These are phyloP conservation scores for Hyles vespertilio DNA, from an alignment of 1,140 invertebrate genomes.

Conservation along the genomic window DNA sequence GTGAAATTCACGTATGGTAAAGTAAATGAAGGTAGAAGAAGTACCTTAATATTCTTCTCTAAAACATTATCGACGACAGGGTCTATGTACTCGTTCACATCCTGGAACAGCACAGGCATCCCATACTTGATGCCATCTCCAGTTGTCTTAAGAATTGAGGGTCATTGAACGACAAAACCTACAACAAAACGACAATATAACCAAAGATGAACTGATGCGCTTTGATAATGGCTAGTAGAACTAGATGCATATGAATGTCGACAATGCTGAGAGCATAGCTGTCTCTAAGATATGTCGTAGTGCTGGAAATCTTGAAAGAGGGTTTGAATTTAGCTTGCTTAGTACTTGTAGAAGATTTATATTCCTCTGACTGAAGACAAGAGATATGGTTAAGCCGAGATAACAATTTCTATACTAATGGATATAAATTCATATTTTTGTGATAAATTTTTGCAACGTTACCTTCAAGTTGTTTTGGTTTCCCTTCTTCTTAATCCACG, in stretches of 20 bases:
- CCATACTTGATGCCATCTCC: slow-evolving; percentile 94
- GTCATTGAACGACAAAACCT: slow-evolving; percentile 88
- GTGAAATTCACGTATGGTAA: too few relatives aligned
- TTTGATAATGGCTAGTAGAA: too few relatives aligned
- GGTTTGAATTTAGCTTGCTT: too few relatives aligned
- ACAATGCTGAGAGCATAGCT: too few relatives aligned
- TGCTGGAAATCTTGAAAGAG: too few relatives aligned
- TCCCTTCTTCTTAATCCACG: slow-evolving; percentile 92
- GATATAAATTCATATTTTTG: background rate
- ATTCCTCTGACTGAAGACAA: too few relatives aligned
- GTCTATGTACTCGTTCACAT: slow-evolving; percentile 94
- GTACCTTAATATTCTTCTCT: slow-evolving; percentile 89
- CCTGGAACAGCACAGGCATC: slow-evolving; percentile 89
- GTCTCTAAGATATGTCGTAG: too few relatives aligned
- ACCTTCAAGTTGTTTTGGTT: slow-evolving; percentile 87
- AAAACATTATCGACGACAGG: slow-evolving; percentile 92
- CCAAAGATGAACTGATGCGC: too few relatives aligned
- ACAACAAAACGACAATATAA: background rate
- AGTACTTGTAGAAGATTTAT: too few relatives aligned
- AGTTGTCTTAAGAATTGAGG: slow-evolving; percentile 89
- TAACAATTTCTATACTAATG: background rate
- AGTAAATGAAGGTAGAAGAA: background rate
- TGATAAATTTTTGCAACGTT: slow-evolving; percentile 2
- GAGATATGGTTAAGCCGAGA: background rate
- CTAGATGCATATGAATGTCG: too few relatives aligned